Percentiles rank a stretch among this genome's conserved stretches.
phyloP scores from a whole-genome alignment of 2,888 invertebrate genomes.

The Anagyrus pseudococci region DNA sequence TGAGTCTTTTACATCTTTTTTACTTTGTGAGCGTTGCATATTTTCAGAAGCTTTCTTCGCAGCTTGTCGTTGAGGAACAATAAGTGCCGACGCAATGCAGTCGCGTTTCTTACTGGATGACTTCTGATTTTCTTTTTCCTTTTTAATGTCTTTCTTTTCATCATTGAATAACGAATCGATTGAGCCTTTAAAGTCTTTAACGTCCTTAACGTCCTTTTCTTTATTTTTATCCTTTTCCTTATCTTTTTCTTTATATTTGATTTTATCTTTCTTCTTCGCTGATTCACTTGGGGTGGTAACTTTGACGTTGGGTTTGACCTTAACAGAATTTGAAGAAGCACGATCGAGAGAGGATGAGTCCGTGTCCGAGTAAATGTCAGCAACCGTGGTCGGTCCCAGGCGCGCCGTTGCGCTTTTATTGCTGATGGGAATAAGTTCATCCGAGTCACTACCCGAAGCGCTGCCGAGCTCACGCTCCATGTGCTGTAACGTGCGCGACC shows the following conservation, averaged over 20 bases:
- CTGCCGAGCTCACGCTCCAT: conserved; percentile 79
- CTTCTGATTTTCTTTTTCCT: conserved; percentile 64
- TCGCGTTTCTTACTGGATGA: conserved; percentile 61
- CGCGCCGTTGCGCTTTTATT: conserved; percentile 51
- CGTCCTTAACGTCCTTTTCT: conserved; percentile 59
- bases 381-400: conserved; percentile 64
- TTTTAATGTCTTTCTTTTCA: conserved; percentile 42
- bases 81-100: conserved; percentile 76
- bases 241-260: conserved; percentile 60
- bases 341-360: conserved; percentile 72
- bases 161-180: conserved; percentile 20
- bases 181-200: conserved; percentile 63
- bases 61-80: conserved; percentile 88
- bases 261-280: conserved; percentile 57
- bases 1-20: conserved; percentile 43
- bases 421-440: conserved; percentile 75
- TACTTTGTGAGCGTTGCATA: conserved; percentile 68
- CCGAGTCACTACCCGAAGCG: conserved; percentile 78
- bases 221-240: conserved; percentile 61
- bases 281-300: conserved; percentile 54
- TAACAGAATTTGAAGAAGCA: conserved; percentile 69
- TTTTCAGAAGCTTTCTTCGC: conserved; percentile 91
- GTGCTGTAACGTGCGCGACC: conserved; percentile 71
- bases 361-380: conserved; percentile 85
- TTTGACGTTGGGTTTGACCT: conserved; percentile 72